Percentiles rank a stretch among this genome's conserved stretches.
phyloP scores from a whole-genome alignment of 2,113 vertebrate species.

The Aegithalos caudatus region DNA sequence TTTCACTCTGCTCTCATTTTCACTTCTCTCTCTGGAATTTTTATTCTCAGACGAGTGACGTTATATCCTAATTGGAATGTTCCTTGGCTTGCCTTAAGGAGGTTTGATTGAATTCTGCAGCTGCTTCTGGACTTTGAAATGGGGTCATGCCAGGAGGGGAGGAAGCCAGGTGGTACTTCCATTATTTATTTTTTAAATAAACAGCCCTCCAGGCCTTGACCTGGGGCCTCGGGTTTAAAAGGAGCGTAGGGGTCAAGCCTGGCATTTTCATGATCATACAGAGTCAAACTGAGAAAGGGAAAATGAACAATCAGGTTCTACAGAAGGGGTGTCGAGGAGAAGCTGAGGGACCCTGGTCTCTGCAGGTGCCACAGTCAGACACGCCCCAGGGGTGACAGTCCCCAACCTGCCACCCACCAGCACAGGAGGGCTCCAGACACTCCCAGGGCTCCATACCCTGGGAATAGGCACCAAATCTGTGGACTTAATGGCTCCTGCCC shows the following conservation, averaged over 20 bases:
- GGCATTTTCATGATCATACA: background rate
- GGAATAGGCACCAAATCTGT: accelerated
- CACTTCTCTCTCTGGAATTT: background rate
- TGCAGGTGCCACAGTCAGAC: background rate
- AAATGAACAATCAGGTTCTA: background rate
- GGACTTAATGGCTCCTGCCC: background rate
- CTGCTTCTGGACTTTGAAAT: background rate
- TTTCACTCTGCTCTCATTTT: background rate
- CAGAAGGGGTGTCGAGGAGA: background rate
- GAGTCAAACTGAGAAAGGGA: background rate
- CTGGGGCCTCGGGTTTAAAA: background rate
- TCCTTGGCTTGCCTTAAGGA: background rate
- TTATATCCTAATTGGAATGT: background rate
- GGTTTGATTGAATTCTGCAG: background rate
- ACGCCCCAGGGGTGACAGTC: background rate
- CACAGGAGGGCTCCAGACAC: background rate
- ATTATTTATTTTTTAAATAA: background rate
- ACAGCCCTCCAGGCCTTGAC: background rate
- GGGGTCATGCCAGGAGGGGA: background rate
- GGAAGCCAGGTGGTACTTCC: background rate
- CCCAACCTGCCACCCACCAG: background rate
- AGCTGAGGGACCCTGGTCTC: background rate
- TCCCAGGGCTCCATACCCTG: accelerated
- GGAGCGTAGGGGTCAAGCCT: background rate
- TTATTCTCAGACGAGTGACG: background rate